Conservation (phyloP, 2,797 vertebrate species). For the Microctenopoma stevenorrisi region DNA sequence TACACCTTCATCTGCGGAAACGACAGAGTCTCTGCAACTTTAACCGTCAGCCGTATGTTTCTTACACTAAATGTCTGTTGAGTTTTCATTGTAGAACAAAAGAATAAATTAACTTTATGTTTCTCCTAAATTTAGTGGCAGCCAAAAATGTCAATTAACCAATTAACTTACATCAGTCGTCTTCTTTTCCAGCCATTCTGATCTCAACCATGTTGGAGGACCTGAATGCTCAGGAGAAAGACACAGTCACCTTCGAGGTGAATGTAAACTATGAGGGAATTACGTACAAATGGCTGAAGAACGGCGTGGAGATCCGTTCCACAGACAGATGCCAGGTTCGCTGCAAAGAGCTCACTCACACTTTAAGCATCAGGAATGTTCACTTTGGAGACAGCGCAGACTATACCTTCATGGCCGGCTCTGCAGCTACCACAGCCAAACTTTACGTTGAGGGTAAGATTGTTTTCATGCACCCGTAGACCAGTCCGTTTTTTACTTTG, state of each 20-base stretch:
- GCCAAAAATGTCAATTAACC: neutral
- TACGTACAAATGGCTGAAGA: constrained; percentile 97
- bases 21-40: constrained; percentile 89
- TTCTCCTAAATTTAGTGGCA: too few relatives aligned
- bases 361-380: constrained; percentile 93
- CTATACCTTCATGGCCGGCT: constrained; percentile 93
- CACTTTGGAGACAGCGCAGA: constrained; percentile 96
- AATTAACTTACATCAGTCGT: neutral
- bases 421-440: constrained; percentile 90
- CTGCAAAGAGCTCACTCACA: constrained; percentile 91
- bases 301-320: constrained; percentile 94
- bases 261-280: constrained; percentile 95
- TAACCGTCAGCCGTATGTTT: constrained; percentile 90
- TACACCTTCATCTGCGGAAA: constrained; percentile 96
- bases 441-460: constrained; percentile 94
- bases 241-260: constrained; percentile 95
- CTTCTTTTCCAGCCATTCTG: constrained; percentile 85
- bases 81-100: too few relatives aligned
- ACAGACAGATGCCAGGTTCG: constrained; percentile 94
- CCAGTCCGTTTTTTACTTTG: too few relatives aligned
- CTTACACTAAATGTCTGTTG: neutral
- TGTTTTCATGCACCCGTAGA: neutral
- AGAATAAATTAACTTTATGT: too few relatives aligned
- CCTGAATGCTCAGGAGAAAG: constrained; percentile 96
- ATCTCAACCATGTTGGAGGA: constrained; percentile 93